Evolutionary conservation across 2,888 invertebrate genomes (phyloP).

Genomic region (Scotopteryx bipunctaria): DNA sequence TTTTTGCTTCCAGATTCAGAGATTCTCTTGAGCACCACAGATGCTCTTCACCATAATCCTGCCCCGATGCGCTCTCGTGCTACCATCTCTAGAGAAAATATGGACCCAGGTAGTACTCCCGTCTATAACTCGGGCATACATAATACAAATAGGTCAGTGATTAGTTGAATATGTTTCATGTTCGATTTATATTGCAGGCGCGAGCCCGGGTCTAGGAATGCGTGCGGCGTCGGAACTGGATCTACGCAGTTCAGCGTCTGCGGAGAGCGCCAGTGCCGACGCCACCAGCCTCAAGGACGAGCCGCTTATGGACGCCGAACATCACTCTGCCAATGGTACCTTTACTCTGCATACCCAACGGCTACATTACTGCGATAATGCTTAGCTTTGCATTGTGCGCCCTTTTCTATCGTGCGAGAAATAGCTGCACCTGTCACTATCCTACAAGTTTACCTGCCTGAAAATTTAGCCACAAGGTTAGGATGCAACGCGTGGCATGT

Average conservation of each 20-base stretch:
- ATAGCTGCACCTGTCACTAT: no score
- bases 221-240: slow-evolving; percentile 64
- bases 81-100: slow-evolving; percentile 18
- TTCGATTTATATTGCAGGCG: slow-evolving; percentile 3
- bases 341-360: no score
- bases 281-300: slow-evolving; percentile 62
- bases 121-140: background rate
- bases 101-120: slow-evolving; percentile 20
- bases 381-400: no score
- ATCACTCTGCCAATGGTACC: slow-evolving; percentile 23
- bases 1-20: slow-evolving; percentile 57
- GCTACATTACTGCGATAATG: no score
- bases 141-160: no score
- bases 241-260: slow-evolving; percentile 47
- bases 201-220: slow-evolving; percentile 30
- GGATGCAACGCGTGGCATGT: no score
- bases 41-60: slow-evolving; percentile 20
- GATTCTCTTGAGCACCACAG: slow-evolving; percentile 52
- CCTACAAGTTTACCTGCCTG: no score
- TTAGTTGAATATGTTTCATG: background rate
- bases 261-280: slow-evolving; percentile 34
- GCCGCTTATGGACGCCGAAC: slow-evolving; percentile 36
- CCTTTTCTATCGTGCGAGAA: no score
- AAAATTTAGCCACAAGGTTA: no score
- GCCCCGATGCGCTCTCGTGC: slow-evolving; percentile 15